These are phyloP conservation scores for Chloroclysta siterata DNA, from an alignment of 2,888 invertebrate species.

Conservation along the genomic window DNA sequence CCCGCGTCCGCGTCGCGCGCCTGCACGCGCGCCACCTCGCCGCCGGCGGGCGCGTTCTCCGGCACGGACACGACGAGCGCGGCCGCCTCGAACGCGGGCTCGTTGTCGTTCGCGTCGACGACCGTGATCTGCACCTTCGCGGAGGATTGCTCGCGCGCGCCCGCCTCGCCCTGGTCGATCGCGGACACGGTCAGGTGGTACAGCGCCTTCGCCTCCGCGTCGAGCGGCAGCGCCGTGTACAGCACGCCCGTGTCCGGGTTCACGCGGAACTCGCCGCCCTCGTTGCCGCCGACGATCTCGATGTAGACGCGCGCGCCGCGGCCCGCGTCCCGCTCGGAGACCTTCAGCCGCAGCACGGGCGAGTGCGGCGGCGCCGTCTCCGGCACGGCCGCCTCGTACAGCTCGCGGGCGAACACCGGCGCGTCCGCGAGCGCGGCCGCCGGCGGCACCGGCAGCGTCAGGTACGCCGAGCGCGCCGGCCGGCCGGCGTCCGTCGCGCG, in stretches of 20 bases:
- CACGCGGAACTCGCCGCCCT: slow-evolving; percentile 93
- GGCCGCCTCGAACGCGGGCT: slow-evolving; percentile 92
- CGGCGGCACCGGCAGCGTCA: slow-evolving; percentile 92
- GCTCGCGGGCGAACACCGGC: slow-evolving; percentile 93
- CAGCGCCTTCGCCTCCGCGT: slow-evolving; percentile 93
- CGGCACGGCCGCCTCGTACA: slow-evolving; percentile 94
- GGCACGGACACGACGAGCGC: slow-evolving; percentile 90
- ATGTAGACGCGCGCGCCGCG: slow-evolving; percentile 92
- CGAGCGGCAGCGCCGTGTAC: slow-evolving; percentile 91
- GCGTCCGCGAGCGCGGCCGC: slow-evolving; percentile 93
- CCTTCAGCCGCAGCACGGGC: slow-evolving; percentile 94
- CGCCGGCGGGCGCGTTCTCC: slow-evolving; percentile 95
- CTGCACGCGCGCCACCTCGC: slow-evolving; percentile 91
- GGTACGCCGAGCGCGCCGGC: slow-evolving; percentile 91
- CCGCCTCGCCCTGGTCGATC: slow-evolving; percentile 93
- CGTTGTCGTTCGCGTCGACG: slow-evolving; percentile 97
- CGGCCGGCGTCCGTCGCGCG: slow-evolving; percentile 93
- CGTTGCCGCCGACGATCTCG: slow-evolving; percentile 96
- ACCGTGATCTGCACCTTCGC: slow-evolving; percentile 96
- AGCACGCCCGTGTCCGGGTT: slow-evolving; percentile 95
- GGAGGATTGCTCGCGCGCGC: slow-evolving; percentile 93
- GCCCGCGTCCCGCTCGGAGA: slow-evolving; percentile 93
- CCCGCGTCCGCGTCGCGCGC: slow-evolving; percentile 96
- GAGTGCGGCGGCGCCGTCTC: slow-evolving; percentile 96
- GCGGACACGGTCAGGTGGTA: slow-evolving; percentile 96